Conservation (phyloP, 2,888 invertebrate genomes). For the Sminthurides aquaticus region DNA sequence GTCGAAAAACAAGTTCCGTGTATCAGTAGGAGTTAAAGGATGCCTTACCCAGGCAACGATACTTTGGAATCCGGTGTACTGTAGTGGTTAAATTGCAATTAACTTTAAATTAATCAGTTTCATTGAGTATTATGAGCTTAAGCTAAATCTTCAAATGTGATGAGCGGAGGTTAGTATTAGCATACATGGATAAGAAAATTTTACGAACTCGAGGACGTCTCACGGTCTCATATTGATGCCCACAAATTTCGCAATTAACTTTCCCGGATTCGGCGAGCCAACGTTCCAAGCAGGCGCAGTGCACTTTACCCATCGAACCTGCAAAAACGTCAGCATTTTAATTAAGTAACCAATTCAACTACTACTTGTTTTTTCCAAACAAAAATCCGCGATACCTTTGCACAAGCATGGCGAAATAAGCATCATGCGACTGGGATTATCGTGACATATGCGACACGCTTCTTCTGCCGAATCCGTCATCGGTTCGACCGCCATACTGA, state of each 20-base stretch:
- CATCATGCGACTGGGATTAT: slow-evolving; percentile 32
- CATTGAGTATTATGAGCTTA: background rate
- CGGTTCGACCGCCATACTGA: too few relatives aligned
- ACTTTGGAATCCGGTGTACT: slow-evolving; percentile 37
- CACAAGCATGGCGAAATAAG: slow-evolving; percentile 40
- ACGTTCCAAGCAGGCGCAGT: slow-evolving; percentile 38
- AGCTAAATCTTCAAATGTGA: too few relatives aligned
- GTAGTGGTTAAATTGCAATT: slow-evolving; percentile 4
- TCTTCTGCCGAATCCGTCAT: slow-evolving; percentile 12
- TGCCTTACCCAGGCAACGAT: slow-evolving; percentile 35
- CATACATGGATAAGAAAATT: slow-evolving; percentile 17
- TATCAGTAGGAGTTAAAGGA: slow-evolving; percentile 34
- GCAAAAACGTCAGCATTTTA: background rate
- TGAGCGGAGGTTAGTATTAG: too few relatives aligned
- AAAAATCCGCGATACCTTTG: slow-evolving; percentile 42
- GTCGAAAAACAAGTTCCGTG: slow-evolving; percentile 48
- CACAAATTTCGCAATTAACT: slow-evolving; percentile 35
- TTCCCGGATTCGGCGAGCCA: slow-evolving; percentile 42
- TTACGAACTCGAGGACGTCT: slow-evolving; percentile 39
- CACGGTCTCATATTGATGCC: slow-evolving; percentile 29
- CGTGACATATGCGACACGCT: slow-evolving; percentile 40
- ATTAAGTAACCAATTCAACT: background rate
- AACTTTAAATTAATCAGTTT: background rate
- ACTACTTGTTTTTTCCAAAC: background rate
- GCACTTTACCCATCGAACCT: slow-evolving; percentile 43